Conservation (phyloP, 2,888 invertebrate species). For the Phrixothrix hirtus region DNA sequence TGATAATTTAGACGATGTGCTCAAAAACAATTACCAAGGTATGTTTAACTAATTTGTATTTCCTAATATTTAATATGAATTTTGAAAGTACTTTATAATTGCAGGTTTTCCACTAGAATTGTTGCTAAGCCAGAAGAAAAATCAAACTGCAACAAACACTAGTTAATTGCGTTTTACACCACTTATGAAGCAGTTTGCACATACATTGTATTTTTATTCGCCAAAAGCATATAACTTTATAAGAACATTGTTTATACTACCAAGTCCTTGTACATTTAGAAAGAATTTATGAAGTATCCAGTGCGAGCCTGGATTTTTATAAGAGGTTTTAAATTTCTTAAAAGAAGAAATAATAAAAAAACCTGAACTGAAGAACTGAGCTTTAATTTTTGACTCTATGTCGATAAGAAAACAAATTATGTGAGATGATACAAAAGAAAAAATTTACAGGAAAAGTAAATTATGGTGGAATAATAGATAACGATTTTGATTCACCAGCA, state of each 20-base stretch:
- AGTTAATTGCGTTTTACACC: conserved; percentile 3
- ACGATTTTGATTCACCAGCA: too few relatives aligned
- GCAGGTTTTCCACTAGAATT: conserved; percentile 11
- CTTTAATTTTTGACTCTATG: conserved; percentile 18
- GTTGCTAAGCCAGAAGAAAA: conserved; percentile 1
- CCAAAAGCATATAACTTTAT: conserved; percentile 20
- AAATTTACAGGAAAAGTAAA: too few relatives aligned
- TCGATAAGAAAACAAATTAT: conserved; percentile 20
- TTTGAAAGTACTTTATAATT: too few relatives aligned
- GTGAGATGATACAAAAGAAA: too few relatives aligned
- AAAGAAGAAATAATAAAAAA: too few relatives aligned
- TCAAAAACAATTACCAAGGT: conserved; percentile 20
- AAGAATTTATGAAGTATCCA: conserved; percentile 1
- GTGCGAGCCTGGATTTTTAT: conserved; percentile 3
- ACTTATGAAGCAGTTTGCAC: conserved; percentile 18
- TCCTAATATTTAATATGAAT: too few relatives aligned
- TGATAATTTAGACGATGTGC: conserved; percentile 7
- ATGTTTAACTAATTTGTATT: too few relatives aligned
- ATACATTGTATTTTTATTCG: conserved; percentile 22
- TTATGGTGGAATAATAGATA: conserved; percentile 19
- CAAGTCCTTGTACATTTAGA: conserved; percentile 4
- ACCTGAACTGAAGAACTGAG: conserved; percentile 11
- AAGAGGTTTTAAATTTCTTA: conserved; percentile 11
- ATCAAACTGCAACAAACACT: conserved; percentile 1
- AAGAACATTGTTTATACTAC: conserved; percentile 2